Evolutionary conservation across 2,113 vertebrate species (phyloP), one percentile per base, ranked within the genome.

Genomic region (Deroptyus accipitrinus): DNA sequence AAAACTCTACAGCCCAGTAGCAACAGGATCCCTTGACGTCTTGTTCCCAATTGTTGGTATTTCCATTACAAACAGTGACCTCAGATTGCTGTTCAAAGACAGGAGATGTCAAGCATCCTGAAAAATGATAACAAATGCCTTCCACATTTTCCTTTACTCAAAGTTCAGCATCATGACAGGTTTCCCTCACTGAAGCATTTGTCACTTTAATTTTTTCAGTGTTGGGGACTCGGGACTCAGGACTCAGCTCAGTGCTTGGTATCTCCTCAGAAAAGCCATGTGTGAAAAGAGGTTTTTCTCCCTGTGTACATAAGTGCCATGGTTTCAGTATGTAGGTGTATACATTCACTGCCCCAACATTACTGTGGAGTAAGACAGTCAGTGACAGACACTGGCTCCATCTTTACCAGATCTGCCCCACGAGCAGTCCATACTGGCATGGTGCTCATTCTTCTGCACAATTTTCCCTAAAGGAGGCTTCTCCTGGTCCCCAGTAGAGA

Each of bases 341-440:
- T 15, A 55, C 13, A 41, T 27, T 59, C 11, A 28, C 7, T 37
- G 24, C 4, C 11, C 15, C 54, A 66, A 7, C 3, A 51, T 79
- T 52, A 18, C 6, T 35, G 7, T 62, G n/a, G 14, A 13, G 44
- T 3, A 70, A 31, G 25, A 55, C 25, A 57, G 19, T 61, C 39
- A 62, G 25, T 0, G 2, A 17, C 35, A 84, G 31, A 17, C 2
- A 14, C 30, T 22, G 28, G 8, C 24, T 82, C 19, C 31, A 41
- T 44, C 22, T 41, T 23, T 41, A 49, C 35, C 20, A 33, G 28
- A 22, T 67, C 35, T 79, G 4, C 19, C 37, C 6, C 30, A 69
- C 0, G 33, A 57, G 3, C 4, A 2, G 20, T 17, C 31, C n/a
- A 10, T 6, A 8, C 13, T 70, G 19, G 2, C 10, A 9, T 39